Evolutionary conservation across 2,113 vertebrate genomes (phyloP), one percentile per base, ranked within the genome.

Genomic region (Camelus bactrianus): DNA sequence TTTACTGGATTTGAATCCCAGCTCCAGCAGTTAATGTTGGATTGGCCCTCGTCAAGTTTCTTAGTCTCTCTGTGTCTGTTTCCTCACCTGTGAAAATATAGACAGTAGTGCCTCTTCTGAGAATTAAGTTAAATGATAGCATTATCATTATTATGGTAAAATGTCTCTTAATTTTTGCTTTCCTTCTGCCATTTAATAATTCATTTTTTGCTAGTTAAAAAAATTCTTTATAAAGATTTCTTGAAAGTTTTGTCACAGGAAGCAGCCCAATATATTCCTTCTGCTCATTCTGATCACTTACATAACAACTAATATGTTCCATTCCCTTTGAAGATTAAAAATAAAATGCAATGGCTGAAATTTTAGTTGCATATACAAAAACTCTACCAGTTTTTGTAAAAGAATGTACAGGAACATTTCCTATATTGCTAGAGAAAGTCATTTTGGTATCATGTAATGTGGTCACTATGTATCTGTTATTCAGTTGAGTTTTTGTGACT

Each of bases 211-310:
- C 12, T 80, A 22, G 16, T 90, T 60, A 69, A 64, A 60, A 65
- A 11, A 30, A 20, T 48, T 54, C 11, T 91, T 89, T 67, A 81
- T 76, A 46, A 81, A 90, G 15, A 0, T 72, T 30, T 85, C 81
- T 91, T 54, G 38, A 60, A 75, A 2, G 1, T 20, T 91, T 82
- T 64, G n/a, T 87, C 30, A 79, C 11, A 69, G 24, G 22, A 89
- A 92, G 19, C 6, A 85, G n/a, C 56, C n/a, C 11, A 58, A 19
- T 73, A 17, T n/a, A 69, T 64, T 69, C 13, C 42, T 77, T 38
- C 22, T 83, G 79, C n/a, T 60, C n/a, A 92, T 87, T 77, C n/a
- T n/a, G 50, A 16, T 62, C 8, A 88, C 50, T 90, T 62, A 82
- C 90, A 56, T 38, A 42, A 50, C 28, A 86, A 56, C 20, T 12